A percentile compares a stretch with the other conserved stretches of the same genome.
phyloP scores from a whole-genome alignment of 2,797 vertebrate genomes.

The Falco biarmicus region DNA sequence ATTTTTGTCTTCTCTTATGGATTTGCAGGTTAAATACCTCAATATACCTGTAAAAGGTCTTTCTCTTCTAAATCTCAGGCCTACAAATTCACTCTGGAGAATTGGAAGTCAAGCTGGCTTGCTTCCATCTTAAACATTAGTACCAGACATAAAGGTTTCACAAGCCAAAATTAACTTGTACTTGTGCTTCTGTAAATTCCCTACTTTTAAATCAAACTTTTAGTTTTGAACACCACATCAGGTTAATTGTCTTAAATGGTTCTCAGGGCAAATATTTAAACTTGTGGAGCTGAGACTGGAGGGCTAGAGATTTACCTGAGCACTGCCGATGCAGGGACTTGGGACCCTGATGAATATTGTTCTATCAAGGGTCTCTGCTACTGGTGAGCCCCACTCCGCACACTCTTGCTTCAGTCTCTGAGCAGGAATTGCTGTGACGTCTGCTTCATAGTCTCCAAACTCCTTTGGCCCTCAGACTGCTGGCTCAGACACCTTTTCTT shows the following conservation, averaged over 20 bases:
- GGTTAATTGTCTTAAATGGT: neutral
- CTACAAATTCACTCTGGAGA: neutral
- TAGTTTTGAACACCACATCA: neutral
- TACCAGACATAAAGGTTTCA: conserved; percentile 5
- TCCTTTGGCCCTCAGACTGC: neutral
- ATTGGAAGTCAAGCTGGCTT: neutral
- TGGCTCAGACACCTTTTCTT: neutral
- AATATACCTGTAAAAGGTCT: neutral
- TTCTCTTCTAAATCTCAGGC: conserved; percentile 1
- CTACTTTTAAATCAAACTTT: conserved; percentile 10
- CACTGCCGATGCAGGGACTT: neutral
- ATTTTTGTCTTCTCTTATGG: neutral
- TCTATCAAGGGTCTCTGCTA: neutral
- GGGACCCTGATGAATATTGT: neutral
- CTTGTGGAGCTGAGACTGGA: neutral
- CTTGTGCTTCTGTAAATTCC: neutral
- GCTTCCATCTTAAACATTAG: neutral
- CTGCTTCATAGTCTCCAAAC: neutral
- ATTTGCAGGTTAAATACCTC: neutral
- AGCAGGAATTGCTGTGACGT: neutral
- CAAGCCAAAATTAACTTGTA: neutral
- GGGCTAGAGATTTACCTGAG: neutral
- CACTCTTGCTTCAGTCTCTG: neutral
- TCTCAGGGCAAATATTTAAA: neutral
- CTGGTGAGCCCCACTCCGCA: neutral